Evolutionary conservation across 2,797 vertebrate genomes (phyloP), one percentile per base, ranked within the genome.

Genomic region (Phataginus tetradactyla): DNA sequence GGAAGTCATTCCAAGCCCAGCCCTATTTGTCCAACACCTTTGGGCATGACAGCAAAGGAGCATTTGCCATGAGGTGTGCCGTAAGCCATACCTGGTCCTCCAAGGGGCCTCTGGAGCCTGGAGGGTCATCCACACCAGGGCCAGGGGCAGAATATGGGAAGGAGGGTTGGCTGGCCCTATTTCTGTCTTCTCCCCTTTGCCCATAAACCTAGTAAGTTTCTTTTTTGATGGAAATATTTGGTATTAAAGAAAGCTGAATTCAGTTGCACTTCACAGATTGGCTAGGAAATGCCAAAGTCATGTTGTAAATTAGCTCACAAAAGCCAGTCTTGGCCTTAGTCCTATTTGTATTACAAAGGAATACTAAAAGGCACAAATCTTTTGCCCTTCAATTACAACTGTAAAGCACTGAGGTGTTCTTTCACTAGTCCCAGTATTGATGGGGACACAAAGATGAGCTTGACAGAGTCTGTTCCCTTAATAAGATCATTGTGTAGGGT

Each of bases 261-360:
- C 37, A 45, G 14, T 87, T 85, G n/a, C 90, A 74, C 10, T 15
- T 77, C 69, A 83, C 23, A 63, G 45, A 42, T 80, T 85, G 55
- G 5, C 75, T 87, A 51, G 10, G 29, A 94, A 92, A 88, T 32
- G 71, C 34, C 49, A 89, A 90, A 45, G 9, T 66, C 51, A 42
- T 32, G 10, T 89, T 84, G 63, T 95, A 69, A 94, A 94, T 95
- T 81, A 88, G 42, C n/a, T 86, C 32, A 18, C 72, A 88, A 61
- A 69, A 51, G 45, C 59, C 81, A 69, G 10, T 55, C 21, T 95
- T 87, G 53, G 49, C 55, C 37, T 74, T 25, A 42, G 17, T 89
- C 14, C 45, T 88, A 17, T 91, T 86, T 97, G 55, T n/a, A 80
- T 85, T 90, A 68, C 72, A 75, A 91, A 85, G 75, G 75, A 72